Base-by-base conservation (phyloP, 1,140 invertebrate species). In the Aphelenchoides besseyi region DNA sequence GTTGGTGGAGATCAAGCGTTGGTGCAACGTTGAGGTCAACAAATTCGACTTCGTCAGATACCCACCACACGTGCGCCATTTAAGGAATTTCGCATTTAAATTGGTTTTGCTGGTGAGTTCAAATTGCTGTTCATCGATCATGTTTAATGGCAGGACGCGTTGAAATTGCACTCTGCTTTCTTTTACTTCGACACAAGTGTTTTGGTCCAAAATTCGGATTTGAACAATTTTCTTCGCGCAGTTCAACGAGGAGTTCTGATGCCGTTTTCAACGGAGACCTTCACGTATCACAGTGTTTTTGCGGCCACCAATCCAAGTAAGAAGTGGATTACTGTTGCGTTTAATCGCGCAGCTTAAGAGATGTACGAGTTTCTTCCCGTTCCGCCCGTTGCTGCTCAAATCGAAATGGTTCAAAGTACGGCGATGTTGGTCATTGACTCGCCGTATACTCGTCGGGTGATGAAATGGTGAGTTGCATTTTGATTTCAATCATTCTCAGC, bases 151-250 rank as follows among this genome's bases (percentile, higher is more conserved):
- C 16, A 33, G 63, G 63, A 66, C 12, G 63, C 32, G n/a, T 53
- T 66, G 12, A 66, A 66, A 32, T 33, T 33, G 3, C 36, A 66
- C 36, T 33, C 30, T 2, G 30, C 30, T 9, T 66, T 66, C 32
- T 66, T 32, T 53, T 66, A 66, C 63, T 36, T 37, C 30, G 63
- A 66, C 36, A 32, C 63, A 12, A 32, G 26, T 53, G 63, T 66
- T 37, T 1, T n/a, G 2, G n/a, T 61, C 30, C 59, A 52, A 18
- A 61, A 61, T 2, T n/a, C n/a, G n/a, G 16, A 18, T 29, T 29
- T 18, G n/a, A 61, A 18, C 30, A 26, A 61, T 30, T 18, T 61
- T 2, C n/a, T 61, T n/a, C n/a, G 59, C n/a, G 1, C 1, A 28
- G n/a, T 61, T n/a, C n/a, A 61, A n/a, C 26, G 59, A 28, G 59